These are phyloP conservation scores for Diaphora mendica DNA, from an alignment of 2,888 invertebrate genomes.

Conservation along the genomic window DNA sequence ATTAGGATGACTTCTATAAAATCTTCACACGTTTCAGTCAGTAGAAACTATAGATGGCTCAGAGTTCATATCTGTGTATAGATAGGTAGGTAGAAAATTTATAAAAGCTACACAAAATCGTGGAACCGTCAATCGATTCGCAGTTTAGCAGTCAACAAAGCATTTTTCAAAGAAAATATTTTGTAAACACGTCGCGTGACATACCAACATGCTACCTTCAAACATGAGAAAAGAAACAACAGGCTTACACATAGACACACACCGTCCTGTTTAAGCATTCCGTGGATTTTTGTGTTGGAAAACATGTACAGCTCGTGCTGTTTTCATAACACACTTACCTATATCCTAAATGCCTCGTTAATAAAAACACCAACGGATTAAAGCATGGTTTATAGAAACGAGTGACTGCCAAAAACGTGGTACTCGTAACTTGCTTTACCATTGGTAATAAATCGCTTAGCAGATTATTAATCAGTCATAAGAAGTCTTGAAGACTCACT, in stretches of 20 bases:
- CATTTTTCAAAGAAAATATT: slow-evolving; percentile 73
- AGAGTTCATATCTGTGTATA: not conserved
- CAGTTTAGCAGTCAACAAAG: slow-evolving; percentile 46
- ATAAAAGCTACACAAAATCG: slow-evolving; percentile 27
- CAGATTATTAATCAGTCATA: not conserved
- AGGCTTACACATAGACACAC: slow-evolving; percentile 51
- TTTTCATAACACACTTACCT: slow-evolving; percentile 20
- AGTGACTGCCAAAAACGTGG: too few species aligned
- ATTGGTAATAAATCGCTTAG: too few species aligned
- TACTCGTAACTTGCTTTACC: too few species aligned
- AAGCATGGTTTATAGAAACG: too few species aligned
- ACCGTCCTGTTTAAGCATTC: slow-evolving; percentile 75
- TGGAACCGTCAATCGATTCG: slow-evolving; percentile 43
- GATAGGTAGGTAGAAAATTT: slow-evolving; percentile 12
- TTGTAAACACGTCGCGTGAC: slow-evolving; percentile 67
- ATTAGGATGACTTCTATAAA: too few species aligned
- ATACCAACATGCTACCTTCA: slow-evolving; percentile 45
- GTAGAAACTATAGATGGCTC: not conserved
- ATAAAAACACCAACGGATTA: too few species aligned
- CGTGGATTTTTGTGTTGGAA: slow-evolving; percentile 65
- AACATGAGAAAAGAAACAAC: slow-evolving; percentile 63
- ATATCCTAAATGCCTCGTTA: not conserved
- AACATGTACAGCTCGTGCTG: slow-evolving; percentile 67
- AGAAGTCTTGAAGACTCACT: not conserved
- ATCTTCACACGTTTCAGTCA: not conserved